Base-by-base conservation (phyloP, 2,797 vertebrate genomes). In the Pagetopsis macropterus region DNA sequence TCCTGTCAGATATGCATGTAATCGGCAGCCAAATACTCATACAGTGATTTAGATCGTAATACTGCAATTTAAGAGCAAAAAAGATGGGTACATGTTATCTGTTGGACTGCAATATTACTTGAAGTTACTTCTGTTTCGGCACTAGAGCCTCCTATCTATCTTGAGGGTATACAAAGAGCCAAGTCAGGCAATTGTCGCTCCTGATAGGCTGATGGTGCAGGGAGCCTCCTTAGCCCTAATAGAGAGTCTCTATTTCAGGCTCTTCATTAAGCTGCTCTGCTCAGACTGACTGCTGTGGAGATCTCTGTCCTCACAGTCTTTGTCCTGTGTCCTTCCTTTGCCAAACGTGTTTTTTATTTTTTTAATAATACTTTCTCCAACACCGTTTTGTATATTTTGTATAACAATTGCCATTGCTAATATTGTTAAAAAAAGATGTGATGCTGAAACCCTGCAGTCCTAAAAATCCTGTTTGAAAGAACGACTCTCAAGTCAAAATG, bases 191-290 rank as follows among this genome's bases (percentile, higher is more conserved):
- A 84, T 65, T 55, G 67, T 76, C 49, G 33, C 68, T 85, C 72
- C 61, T 85, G 82, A 87, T 81, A 68, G 85, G 81, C 73, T 75
- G 77, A 77, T 72, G 69, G 76, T 64, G 73, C 57, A 56, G 79
- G 72, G 71, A 84, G 81, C 63, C 83, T 89, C 82, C 76, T 72
- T 75, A 88, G 81, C 72, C 70, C 76, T 86, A 87, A 87, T 89
- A 84, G 81, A 88, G 72, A 82, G 63, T 70, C 89, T 89, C 89
- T 91, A 90, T 92, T 91, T 92, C 88, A 89, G 86, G 88, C 65
- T 87, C 79, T 83, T 89, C 90, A 92, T 92, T 91, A 91, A 86
- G 83, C 68, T 61, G 56, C 81, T 87, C 78, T 57, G 62, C 58
- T 78, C 86, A 82, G 78, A 87, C 83, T 78, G 76, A 78, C 77